A percentile compares a stretch with the other conserved stretches of the same genome.
Conservation (phyloP, 2,113 vertebrate genomes). For the Gavia stellata region DNA sequence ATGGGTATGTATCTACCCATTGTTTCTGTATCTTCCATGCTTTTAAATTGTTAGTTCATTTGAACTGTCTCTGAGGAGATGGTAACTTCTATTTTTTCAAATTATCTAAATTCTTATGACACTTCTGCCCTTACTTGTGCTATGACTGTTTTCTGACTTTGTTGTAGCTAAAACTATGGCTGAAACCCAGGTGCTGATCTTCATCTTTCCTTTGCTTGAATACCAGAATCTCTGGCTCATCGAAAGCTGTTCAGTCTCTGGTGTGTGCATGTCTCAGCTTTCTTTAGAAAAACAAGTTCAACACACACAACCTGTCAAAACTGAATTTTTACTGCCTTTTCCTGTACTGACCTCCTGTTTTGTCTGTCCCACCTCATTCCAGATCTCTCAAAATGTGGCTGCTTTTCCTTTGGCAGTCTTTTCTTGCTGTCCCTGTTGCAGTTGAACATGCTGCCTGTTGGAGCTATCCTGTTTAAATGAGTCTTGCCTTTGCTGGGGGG, state of each 20-base stretch:
- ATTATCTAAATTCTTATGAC: not conserved
- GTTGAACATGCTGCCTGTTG: not conserved
- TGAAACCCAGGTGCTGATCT: not conserved
- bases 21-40: not conserved
- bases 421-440: not conserved
- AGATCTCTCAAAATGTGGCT: not conserved
- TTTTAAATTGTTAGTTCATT: not conserved
- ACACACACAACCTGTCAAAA: not conserved
- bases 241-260: not conserved
- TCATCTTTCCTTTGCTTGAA: not conserved
- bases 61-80: not conserved
- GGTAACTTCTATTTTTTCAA: not conserved
- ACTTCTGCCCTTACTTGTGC: not conserved
- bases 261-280: not conserved
- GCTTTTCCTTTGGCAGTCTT: not conserved
- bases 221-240: not conserved
- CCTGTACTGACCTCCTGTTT: not conserved
- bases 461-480: not conserved
- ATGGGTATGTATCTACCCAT: not conserved
- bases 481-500: not conserved
- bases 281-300: not conserved
- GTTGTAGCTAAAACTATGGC: not conserved
- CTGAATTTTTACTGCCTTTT: not conserved
- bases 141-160: not conserved
- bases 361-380: not conserved